A percentile compares a stretch with the other conserved stretches of the same genome.
These are phyloP conservation scores for Lamellibrachia luymesi DNA, from an alignment of 1,140 invertebrate species.

Conservation along the genomic window DNA sequence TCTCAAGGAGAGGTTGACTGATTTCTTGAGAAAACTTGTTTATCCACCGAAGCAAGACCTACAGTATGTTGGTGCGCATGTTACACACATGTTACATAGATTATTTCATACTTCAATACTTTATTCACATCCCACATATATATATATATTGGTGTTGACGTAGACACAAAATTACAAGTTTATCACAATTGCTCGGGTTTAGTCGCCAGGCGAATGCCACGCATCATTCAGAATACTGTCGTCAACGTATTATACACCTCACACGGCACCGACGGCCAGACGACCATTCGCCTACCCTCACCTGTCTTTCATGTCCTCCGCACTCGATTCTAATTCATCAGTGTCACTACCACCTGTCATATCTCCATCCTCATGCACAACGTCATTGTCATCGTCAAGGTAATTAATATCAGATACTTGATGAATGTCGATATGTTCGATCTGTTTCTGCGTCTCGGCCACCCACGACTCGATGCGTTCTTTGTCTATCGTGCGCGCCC, in stretches of 20 bases:
- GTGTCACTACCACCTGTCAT: not conserved
- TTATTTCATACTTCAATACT: not conserved
- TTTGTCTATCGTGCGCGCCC: constrained; percentile 18
- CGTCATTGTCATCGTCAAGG: not conserved
- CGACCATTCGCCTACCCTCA: not conserved
- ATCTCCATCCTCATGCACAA: not conserved
- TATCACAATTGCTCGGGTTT: not conserved
- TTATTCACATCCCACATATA: not conserved
- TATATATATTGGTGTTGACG: not conserved
- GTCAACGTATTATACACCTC: too few species aligned
- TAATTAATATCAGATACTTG: not conserved
- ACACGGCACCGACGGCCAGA: not conserved
- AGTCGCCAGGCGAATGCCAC: not conserved
- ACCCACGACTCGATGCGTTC: constrained; percentile 33
- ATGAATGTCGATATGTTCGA: constrained; percentile 38
- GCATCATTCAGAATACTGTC: not conserved
- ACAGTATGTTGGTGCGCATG: not conserved
- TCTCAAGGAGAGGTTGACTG: too few species aligned
- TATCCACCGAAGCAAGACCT: too few species aligned
- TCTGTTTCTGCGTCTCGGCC: constrained; percentile 18
- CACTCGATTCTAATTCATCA: not conserved
- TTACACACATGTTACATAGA: too few species aligned
- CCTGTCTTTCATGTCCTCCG: not conserved
- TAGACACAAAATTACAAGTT: not conserved
- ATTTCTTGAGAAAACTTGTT: too few species aligned